Conservation (phyloP, 2,888 invertebrate species). For the Drosophila putrida region DNA sequence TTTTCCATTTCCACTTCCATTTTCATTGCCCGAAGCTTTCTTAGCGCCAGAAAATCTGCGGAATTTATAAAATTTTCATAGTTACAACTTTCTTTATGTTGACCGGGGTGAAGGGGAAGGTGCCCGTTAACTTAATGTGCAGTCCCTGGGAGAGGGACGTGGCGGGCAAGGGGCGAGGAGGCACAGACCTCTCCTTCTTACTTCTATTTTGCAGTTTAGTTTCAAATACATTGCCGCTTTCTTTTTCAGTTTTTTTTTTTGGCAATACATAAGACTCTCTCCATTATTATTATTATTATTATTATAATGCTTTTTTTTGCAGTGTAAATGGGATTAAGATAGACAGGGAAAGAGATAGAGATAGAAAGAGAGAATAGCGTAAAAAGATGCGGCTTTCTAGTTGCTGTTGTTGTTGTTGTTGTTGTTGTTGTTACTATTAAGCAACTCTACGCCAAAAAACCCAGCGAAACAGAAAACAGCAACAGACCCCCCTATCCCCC, state of each 20-base stretch:
- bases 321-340: constrained; percentile 59
- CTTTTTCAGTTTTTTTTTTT: constrained; percentile 44
- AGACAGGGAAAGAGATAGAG: constrained; percentile 11
- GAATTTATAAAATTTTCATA: constrained; percentile 83
- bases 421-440: constrained; percentile 43
- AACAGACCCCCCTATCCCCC: constrained; percentile 19
- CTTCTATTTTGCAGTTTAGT: constrained; percentile 80
- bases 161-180: background rate
- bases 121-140: constrained; percentile 73
- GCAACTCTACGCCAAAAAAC: constrained; percentile 46
- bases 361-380: constrained; percentile 18
- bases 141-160: constrained; percentile 30
- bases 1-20: constrained; percentile 42
- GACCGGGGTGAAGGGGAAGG: constrained; percentile 2
- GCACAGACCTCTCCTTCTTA: background rate
- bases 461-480: constrained; percentile 58
- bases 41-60: constrained; percentile 80
- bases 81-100: constrained; percentile 81
- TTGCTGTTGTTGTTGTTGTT: constrained; percentile 34
- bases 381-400: constrained; percentile 44
- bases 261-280: constrained; percentile 70
- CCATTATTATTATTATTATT: constrained; percentile 75
- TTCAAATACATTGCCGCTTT: constrained; percentile 69
- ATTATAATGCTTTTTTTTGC: constrained; percentile 37
- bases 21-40: constrained; percentile 57